These are phyloP conservation scores for Gallinago undulata DNA, from an alignment of 2,113 vertebrate genomes.

Conservation along the genomic window DNA sequence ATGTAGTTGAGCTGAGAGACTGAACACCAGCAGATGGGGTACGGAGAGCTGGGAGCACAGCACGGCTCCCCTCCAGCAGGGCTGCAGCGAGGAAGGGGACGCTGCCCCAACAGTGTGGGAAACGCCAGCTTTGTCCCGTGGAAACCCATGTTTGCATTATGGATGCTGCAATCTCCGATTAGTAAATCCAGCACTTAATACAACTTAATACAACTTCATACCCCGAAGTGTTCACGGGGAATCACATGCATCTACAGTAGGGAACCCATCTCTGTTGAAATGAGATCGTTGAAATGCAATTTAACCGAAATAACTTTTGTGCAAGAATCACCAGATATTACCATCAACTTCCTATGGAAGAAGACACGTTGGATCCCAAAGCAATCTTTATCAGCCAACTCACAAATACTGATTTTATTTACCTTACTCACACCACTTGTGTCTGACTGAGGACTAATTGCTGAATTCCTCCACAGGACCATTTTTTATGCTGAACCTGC, in stretches of 20 bases:
- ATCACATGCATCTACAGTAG: rapidly evolving
- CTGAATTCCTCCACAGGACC: not conserved
- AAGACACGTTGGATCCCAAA: not conserved
- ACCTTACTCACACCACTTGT: not conserved
- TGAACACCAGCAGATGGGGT: rapidly evolving
- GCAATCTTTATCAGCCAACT: not conserved
- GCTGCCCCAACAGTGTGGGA: rapidly evolving
- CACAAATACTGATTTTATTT: not conserved
- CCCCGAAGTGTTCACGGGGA: rapidly evolving
- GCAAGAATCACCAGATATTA: not conserved
- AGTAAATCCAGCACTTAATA: not conserved
- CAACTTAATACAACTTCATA: not conserved
- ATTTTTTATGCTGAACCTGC: not conserved
- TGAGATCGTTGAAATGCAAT: rapidly evolving
- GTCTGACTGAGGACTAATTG: not conserved
- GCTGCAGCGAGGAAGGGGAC: not conserved
- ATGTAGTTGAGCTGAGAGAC: not conserved
- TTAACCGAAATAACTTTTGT: not conserved
- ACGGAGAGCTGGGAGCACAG: rapidly evolving
- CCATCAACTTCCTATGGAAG: not conserved
- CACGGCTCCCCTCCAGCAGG: rapidly evolving
- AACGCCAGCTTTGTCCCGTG: not conserved
- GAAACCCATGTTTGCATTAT: rapidly evolving
- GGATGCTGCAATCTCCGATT: rapidly evolving
- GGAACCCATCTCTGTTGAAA: not conserved